These are phyloP conservation scores for Phenacoccus solenopsis DNA, from an alignment of 1,140 invertebrate species.

Conservation along the genomic window DNA sequence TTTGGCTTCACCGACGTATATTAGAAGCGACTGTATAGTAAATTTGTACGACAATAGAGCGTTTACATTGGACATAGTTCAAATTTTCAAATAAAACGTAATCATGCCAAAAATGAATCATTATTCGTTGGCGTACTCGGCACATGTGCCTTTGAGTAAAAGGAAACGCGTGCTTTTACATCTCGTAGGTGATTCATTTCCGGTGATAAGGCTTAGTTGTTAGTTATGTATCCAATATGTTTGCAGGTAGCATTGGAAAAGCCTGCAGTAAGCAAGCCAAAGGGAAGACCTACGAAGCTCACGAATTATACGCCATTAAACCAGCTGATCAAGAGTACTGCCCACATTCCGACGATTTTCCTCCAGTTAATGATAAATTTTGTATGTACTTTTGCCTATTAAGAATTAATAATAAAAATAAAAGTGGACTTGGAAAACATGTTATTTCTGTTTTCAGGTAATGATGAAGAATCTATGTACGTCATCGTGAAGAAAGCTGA, in stretches of 20 bases:
- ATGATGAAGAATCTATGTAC: not conserved
- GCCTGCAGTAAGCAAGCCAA: not conserved
- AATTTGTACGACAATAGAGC: not conserved
- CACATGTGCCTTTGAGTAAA: not conserved
- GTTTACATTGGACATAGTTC: not conserved
- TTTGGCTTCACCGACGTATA: not conserved
- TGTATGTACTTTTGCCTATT: not conserved
- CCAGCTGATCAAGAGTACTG: not conserved
- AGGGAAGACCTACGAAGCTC: not conserved
- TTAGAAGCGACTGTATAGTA: not conserved
- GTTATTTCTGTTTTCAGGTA: not conserved
- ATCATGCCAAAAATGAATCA: slow-evolving; percentile 2
- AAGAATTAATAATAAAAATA: not conserved
- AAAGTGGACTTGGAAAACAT: too few species aligned
- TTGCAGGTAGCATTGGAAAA: not conserved
- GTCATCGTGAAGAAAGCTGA: slow-evolving; percentile 23
- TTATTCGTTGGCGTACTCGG: not conserved
- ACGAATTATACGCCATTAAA: not conserved
- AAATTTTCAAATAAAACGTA: not conserved
- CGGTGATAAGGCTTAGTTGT: too few species aligned
- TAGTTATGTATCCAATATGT: too few species aligned
- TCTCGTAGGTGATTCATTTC: too few species aligned
- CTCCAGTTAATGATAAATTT: slow-evolving; percentile 1
- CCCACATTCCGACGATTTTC: not conserved
- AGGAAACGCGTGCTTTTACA: too few species aligned